phyloP scores from a whole-genome alignment of 2,888 invertebrate species.

The Thymelicus acteon region DNA sequence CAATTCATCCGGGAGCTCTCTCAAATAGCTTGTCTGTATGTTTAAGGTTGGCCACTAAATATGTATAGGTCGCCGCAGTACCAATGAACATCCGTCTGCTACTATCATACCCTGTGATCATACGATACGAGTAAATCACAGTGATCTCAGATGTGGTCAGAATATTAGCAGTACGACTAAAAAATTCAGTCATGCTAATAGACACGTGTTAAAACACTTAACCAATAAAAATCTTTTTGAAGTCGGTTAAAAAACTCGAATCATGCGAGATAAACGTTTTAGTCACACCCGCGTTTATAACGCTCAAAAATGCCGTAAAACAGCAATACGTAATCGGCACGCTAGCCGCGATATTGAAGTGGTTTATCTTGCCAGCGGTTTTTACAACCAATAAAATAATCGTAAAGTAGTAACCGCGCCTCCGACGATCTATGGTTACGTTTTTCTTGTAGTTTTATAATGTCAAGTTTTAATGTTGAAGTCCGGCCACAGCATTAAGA shows the following conservation, averaged over 20 bases:
- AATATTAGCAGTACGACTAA: too few relatives aligned
- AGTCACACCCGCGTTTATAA: conserved; percentile 21
- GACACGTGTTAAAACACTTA: conserved; percentile 1
- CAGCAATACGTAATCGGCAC: conserved; percentile 25
- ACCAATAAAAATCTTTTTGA: conserved; percentile 6
- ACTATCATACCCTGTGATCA: neutral
- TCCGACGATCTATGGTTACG: neutral
- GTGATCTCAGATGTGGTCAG: too few relatives aligned
- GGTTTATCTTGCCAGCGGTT: conserved; percentile 36
- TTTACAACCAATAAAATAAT: conserved; percentile 38
- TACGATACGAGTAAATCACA: neutral
- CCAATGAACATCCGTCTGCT: neutral
- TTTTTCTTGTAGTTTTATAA: too few relatives aligned
- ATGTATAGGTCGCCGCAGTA: neutral
- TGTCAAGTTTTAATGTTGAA: too few relatives aligned
- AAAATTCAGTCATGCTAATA: neutral
- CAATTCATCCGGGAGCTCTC: neutral
- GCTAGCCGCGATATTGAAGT: conserved; percentile 28
- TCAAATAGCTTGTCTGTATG: neutral
- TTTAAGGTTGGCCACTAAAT: neutral
- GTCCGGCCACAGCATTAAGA: too few relatives aligned
- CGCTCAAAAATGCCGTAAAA: conserved; percentile 15
- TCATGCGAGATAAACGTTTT: conserved; percentile 16
- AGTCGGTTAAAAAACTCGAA: neutral
- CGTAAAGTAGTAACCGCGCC: conserved; percentile 31